Evolutionary conservation across 1,140 invertebrate species (phyloP).

Genomic region (Eriosoma lanigerum): DNA sequence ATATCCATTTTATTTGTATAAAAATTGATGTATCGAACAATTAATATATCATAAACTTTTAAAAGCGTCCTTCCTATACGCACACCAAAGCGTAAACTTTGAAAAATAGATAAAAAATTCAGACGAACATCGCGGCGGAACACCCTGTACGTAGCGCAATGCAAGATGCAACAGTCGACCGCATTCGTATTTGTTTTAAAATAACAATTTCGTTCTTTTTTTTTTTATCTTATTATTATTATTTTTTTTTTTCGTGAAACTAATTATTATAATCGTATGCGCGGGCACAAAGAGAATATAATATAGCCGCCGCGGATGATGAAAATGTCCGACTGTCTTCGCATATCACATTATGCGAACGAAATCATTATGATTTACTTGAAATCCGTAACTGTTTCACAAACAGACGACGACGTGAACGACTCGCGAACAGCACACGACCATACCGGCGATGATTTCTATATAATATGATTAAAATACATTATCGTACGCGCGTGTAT

Average conservation of each 20-base stretch:
- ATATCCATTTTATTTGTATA: no score
- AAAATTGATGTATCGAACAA: no score
- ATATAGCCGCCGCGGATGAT: background rate
- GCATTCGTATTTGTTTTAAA: slow-evolving; percentile 22
- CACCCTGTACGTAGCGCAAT: no score
- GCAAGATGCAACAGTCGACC: background rate
- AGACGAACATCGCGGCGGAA: no score
- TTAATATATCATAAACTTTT: no score
- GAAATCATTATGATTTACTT: slow-evolving; percentile 41
- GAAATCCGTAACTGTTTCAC: slow-evolving; percentile 20
- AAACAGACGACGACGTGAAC: background rate
- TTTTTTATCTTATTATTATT: no score
- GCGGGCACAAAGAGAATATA: slow-evolving; percentile 23
- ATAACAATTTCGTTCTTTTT: slow-evolving; percentile 17
- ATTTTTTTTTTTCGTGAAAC: background rate
- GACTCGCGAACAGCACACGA: background rate
- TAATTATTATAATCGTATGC: slow-evolving; percentile 39
- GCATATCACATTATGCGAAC: slow-evolving; percentile 17
- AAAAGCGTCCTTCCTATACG: no score
- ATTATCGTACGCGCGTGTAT: no score
- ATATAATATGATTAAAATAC: background rate
- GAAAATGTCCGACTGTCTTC: slow-evolving; percentile 2
- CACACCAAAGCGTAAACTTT: no score
- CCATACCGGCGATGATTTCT: background rate
- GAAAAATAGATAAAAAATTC: no score